phyloP scores from a whole-genome alignment of 2,888 invertebrate genomes.

The Philaethria dido region DNA sequence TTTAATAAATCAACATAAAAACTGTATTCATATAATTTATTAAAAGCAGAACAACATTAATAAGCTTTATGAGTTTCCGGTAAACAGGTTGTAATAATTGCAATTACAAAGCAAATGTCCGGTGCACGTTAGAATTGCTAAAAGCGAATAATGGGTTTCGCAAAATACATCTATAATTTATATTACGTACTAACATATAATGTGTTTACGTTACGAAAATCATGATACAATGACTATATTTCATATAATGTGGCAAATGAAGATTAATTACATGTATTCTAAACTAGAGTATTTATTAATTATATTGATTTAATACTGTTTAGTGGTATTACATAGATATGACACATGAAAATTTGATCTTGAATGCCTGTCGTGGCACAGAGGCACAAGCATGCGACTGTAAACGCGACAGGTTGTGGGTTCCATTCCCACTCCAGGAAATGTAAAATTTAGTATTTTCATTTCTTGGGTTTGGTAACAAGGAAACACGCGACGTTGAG shows the following conservation, averaged over 20 bases:
- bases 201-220: background rate
- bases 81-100: conserved; percentile 21
- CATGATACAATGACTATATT: background rate
- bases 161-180: background rate
- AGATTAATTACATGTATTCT: conserved; percentile 3
- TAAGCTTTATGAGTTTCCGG: background rate
- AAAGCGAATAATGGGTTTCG: conserved; percentile 15
- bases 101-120: conserved; percentile 20
- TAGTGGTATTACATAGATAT: too few relatives aligned
- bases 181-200: background rate
- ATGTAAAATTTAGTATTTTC: too few relatives aligned
- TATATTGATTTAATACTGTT: too few relatives aligned
- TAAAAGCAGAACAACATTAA: background rate
- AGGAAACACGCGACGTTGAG: too few relatives aligned
- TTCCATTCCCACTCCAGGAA: too few relatives aligned
- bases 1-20: background rate
- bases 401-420: too few relatives aligned
- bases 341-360: too few relatives aligned
- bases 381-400: too few relatives aligned
- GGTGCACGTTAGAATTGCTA: conserved; percentile 16
- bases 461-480: too few relatives aligned
- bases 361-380: too few relatives aligned
- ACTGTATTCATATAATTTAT: background rate
- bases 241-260: background rate
- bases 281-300: background rate